Evolutionary conservation across 2,797 vertebrate genomes (phyloP), one percentile per base, ranked within the genome.

Genomic region (Melanotaenia parkinsoni): DNA sequence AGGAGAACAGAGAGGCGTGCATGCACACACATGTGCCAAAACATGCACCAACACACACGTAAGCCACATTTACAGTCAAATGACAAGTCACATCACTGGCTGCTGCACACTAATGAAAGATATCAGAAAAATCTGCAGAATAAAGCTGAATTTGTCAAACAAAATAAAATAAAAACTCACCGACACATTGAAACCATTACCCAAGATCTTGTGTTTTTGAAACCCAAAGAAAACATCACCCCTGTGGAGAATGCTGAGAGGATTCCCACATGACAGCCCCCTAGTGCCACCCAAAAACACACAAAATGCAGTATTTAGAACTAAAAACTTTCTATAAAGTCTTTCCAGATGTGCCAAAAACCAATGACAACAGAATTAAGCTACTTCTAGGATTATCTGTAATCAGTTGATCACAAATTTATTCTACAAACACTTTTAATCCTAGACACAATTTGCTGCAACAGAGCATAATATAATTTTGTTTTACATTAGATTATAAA

Each of bases 271-370:
- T 87, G 85, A 89, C 86, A 79, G 56, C 59, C 63, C 47, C n/a
- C 14, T 5, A 22, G 67, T 75, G 30, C 77, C 77, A 84, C 70
- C 54, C 68, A 82, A 74, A 75, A 64, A 63, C 58, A 77, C 70
- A 73, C 76, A 79, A 63, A 74, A 74, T 76, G 75, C 59, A 59
- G 64, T 22, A 76, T 87, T 67, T 84, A 59, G 86, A 82, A 82
- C 72, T 30, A 60, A 67, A 81, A 70, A 66, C 75, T 75, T 79
- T 63, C 33, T 38, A 72, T 59, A 86, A 93, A 94, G 76, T 64
- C 84, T 83, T 94, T 92, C 92, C 94, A 95, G 93, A 94, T 95
- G 93, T 91, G 81, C 59, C 18, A 45, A 20, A 81, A 84, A 86
- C 89, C 80, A 67, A 61, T 85, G 82, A 74, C 32, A 62, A 30